Percentiles rank a stretch among this genome's conserved stretches.
These are phyloP conservation scores for Pseudotriccus pelzelni DNA, from an alignment of 2,797 vertebrate species.

Conservation along the genomic window DNA sequence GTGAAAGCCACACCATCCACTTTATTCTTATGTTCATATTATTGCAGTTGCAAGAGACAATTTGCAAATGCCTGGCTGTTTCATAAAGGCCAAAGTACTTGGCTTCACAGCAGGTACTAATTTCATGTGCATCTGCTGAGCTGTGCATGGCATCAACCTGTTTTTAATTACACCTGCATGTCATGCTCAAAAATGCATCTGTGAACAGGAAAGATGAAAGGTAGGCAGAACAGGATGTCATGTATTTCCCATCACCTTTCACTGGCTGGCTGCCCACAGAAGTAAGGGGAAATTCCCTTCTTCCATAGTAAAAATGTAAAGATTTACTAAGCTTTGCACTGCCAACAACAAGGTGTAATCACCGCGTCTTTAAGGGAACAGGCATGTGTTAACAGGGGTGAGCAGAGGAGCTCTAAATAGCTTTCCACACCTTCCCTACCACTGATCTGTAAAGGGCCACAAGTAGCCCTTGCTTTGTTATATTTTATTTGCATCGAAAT, in stretches of 20 bases:
- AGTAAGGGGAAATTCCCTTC: conserved; percentile 56
- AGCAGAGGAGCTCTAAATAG: not conserved
- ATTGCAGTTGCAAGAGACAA: conserved; percentile 1
- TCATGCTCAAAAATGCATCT: conserved; percentile 41
- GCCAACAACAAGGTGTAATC: conserved; percentile 56
- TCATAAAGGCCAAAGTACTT: conserved; percentile 18
- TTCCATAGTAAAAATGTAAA: conserved; percentile 43
- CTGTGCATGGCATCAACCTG: conserved; percentile 48
- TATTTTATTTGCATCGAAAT: not conserved
- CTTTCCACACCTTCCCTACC: conserved; percentile 36
- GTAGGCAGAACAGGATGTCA: conserved; percentile 47
- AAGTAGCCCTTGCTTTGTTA: not conserved
- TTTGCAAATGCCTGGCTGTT: conserved; percentile 39
- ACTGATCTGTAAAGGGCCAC: not conserved
- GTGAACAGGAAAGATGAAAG: conserved; percentile 56
- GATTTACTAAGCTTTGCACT: conserved; percentile 44
- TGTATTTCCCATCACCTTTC: conserved; percentile 65
- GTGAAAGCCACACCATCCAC: not conserved
- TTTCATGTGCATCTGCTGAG: conserved; percentile 46
- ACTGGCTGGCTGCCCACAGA: conserved; percentile 43
- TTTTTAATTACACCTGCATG: conserved; percentile 63
- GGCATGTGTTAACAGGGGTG: conserved; percentile 32
- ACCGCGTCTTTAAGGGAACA: conserved; percentile 33
- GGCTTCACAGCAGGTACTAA: conserved; percentile 51
- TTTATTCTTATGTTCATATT: not conserved